Evolutionary conservation across 1,140 invertebrate genomes (phyloP).

Genomic region (Lerema accius): DNA sequence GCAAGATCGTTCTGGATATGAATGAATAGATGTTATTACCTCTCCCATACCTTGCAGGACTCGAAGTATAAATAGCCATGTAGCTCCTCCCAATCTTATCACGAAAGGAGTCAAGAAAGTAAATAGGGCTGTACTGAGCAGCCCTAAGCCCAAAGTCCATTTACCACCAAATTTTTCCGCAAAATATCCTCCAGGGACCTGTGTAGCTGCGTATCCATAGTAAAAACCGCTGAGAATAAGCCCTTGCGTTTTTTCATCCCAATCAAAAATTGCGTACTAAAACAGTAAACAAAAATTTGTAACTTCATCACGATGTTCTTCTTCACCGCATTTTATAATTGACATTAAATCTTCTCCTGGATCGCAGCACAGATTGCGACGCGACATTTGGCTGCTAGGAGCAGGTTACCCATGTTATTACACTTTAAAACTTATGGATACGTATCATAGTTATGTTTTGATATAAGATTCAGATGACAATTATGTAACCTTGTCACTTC

Average conservation of each 20-base stretch:
- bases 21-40: slow-evolving; percentile 52
- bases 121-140: slow-evolving; percentile 85
- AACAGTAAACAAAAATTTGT: neutral
- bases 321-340: too few species aligned
- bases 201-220: slow-evolving; percentile 85
- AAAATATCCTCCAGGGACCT: slow-evolving; percentile 85
- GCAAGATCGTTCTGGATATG: neutral
- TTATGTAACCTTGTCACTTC: too few species aligned
- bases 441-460: too few species aligned
- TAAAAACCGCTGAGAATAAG: slow-evolving; percentile 85
- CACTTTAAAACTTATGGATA: too few species aligned
- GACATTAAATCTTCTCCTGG: too few species aligned
- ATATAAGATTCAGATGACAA: too few species aligned
- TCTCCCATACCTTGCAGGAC: slow-evolving; percentile 88
- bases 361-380: too few species aligned
- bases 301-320: too few species aligned
- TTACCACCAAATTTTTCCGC: slow-evolving; percentile 85
- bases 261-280: slow-evolving; percentile 81
- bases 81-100: slow-evolving; percentile 79
- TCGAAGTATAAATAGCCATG: slow-evolving; percentile 84
- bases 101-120: slow-evolving; percentile 83
- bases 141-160: slow-evolving; percentile 84
- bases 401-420: too few species aligned
- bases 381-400: too few species aligned
- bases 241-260: slow-evolving; percentile 84